Evolutionary conservation across 1,140 invertebrate genomes (phyloP).

Genomic region (Lepidurus apus): DNA sequence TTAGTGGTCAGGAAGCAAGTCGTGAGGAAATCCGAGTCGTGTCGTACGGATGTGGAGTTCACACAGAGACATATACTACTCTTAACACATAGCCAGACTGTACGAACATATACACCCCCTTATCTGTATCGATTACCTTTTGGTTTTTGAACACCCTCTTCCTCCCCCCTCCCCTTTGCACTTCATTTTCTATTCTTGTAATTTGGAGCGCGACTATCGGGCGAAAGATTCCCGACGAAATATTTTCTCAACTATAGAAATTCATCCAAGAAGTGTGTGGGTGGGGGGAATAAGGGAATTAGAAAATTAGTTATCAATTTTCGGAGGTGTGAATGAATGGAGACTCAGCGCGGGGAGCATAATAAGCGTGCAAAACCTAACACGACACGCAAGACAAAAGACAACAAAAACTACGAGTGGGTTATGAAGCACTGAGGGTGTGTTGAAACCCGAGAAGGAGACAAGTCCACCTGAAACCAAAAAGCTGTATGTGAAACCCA

Average conservation of each 20-base stretch:
- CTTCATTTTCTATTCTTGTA: not conserved
- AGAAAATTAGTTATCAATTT: slow-evolving; percentile 25
- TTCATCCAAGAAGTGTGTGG: not conserved
- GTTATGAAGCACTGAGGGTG: not conserved
- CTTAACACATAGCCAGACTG: slow-evolving; percentile 11
- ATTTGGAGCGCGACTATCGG: not conserved
- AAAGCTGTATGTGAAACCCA: slow-evolving; percentile 14
- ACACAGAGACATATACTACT: slow-evolving; percentile 26
- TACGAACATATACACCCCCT: not conserved
- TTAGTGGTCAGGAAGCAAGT: slow-evolving; percentile 15
- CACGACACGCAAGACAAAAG: not conserved
- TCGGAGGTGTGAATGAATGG: slow-evolving; percentile 24
- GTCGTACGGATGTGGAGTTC: not conserved
- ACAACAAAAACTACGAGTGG: not conserved
- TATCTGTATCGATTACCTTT: slow-evolving; percentile 25
- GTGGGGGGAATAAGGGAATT: not conserved
- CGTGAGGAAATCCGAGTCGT: slow-evolving; percentile 20
- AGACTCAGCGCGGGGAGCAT: not conserved
- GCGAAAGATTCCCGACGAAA: no score
- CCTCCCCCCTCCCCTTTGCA: not conserved
- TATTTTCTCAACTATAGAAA: not conserved
- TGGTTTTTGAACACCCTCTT: slow-evolving; percentile 1
- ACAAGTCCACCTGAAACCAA: slow-evolving; percentile 7
- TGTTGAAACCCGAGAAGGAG: not conserved
- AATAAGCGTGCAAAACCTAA: not conserved